Evolutionary conservation across 2,888 invertebrate species (phyloP), one percentile per base, ranked within the genome.

Genomic region (Laspeyria flexula): DNA sequence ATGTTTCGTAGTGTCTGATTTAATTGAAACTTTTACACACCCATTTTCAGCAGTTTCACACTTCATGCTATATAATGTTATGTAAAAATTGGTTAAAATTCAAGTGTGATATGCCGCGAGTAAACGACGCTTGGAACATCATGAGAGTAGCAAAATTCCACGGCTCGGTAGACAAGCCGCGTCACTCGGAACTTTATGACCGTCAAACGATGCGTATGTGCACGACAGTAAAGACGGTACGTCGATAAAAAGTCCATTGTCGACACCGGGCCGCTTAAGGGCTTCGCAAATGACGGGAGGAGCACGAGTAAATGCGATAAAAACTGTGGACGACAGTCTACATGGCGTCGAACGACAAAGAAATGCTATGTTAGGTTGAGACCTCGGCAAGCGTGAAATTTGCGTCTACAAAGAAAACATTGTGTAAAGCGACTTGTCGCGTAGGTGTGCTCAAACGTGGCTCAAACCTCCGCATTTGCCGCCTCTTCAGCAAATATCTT

Each of bases 191-290:
- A 83, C 83, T 83, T 84, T 86, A 86, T 81, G 85, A 77, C 74
- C 77, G 71, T 65, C 75, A 85, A 88, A 87, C 82, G 84, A 84
- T 78, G 81, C 79, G 81, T 81, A 77, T 81, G 80, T 83, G 77
- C 73, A 72, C 77, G 78, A 64, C 78, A 77, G 81, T 80, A 81
- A 81, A 83, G 77, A 73, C 79, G 78, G 81, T 77, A 71, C 71
- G 77, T 64, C 83, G 85, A 88, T 88, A 89, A 89, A 89, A 88
- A 85, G 73, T 76, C 84, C 85, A 86, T 86, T 85, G 85, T 81
- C 83, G 83, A 81, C 84, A 85, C 82, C 83, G 73, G 74, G 71
- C 64, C 77, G 75, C 78, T 79, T 82, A 80, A 78, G 81, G 80
- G 81, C 74, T 83, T 79, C 80, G 79, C 81, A 88, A 88, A 88